A percentile compares a stretch with the other conserved stretches of the same genome.
These are phyloP conservation scores for Cacoxenus indagator DNA, from an alignment of 2,888 invertebrate species.

Conservation along the genomic window DNA sequence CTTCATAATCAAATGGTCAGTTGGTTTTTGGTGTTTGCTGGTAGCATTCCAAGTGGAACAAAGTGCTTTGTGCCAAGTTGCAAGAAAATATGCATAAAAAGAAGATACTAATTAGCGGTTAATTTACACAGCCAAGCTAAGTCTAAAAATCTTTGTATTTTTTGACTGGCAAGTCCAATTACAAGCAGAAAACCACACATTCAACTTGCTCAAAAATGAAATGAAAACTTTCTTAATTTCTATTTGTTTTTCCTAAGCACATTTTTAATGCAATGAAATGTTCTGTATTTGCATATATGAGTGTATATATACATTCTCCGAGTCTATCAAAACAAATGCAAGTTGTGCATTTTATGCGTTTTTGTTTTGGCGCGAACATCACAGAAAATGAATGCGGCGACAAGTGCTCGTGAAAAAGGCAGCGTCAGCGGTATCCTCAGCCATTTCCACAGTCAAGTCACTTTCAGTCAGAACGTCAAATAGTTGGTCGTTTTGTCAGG, in stretches of 20 bases:
- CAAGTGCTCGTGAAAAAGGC: constrained; percentile 18
- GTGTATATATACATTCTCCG: not conserved
- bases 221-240: not conserved
- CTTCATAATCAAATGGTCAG: too few relatives aligned
- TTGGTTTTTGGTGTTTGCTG: not conserved
- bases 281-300: not conserved
- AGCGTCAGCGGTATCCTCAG: not conserved
- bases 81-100: too few relatives aligned
- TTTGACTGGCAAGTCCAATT: not conserved
- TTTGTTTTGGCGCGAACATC: constrained; percentile 29
- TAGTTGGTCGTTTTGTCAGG: not conserved
- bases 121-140: not conserved
- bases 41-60: not conserved
- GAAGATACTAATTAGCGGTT: constrained; percentile 16
- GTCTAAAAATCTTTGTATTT: not conserved
- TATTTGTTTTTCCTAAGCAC: not conserved
- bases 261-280: not conserved
- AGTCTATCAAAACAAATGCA: constrained; percentile 16
- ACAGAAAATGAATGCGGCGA: constrained; percentile 9
- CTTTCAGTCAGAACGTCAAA: not conserved
- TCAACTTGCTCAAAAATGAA: not conserved
- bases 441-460: not conserved
- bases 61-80: not conserved
- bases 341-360: constrained; percentile 11
- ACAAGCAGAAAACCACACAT: not conserved